Base-by-base conservation (phyloP, 2,797 vertebrate genomes). In the Coccyzus lansbergi region DNA sequence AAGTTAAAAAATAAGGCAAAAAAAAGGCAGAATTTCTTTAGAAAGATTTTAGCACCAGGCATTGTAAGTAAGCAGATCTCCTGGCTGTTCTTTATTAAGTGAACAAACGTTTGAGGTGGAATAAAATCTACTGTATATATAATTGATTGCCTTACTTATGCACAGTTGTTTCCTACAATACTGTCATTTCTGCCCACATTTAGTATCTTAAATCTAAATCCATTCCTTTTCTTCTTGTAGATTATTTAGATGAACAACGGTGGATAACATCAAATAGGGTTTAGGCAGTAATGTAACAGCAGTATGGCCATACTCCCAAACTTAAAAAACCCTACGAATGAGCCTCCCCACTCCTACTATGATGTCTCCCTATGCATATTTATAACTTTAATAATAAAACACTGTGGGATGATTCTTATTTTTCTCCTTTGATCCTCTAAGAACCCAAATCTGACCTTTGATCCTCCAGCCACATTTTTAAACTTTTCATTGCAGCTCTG, bases 381-480 rank as follows among this genome's bases (percentile, higher is more conserved):
- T 82, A 33, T 79, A 76, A 92, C 14, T 93, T 65, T 24, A 38
- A 63, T 74, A 89, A 85, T 40, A 82, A 28, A 24, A 59, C 48
- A 94, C 9, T 46, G 52, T 79, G 34, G 7, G 5, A 2, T 72
- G 84, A 51, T 78, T 74, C 31, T 79, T 86, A 42, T 52, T 88
- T 77, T 86, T 75, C 55, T 64, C 20, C 20, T 70, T 83, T 93
- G 64, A 68, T 71, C 28, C 21, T 84, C 28, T 63, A 46, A 83
- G 64, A 85, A 77, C 34, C 67, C 51, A 55, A 69, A 69, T 44
- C 69, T 4, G 22, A 82, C 67, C 52, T 84, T 72, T 65, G 56
- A 56, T 60, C 40, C 49, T 80, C 31, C n/a, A 94, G 62, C 46
- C 51, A 65, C 90, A 86, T 77, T 95, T 94, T 92, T 75, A 86